A percentile compares a stretch with the other conserved stretches of the same genome.
phyloP scores from a whole-genome alignment of 2,797 vertebrate genomes.

The Cephalopachus bancanus region DNA sequence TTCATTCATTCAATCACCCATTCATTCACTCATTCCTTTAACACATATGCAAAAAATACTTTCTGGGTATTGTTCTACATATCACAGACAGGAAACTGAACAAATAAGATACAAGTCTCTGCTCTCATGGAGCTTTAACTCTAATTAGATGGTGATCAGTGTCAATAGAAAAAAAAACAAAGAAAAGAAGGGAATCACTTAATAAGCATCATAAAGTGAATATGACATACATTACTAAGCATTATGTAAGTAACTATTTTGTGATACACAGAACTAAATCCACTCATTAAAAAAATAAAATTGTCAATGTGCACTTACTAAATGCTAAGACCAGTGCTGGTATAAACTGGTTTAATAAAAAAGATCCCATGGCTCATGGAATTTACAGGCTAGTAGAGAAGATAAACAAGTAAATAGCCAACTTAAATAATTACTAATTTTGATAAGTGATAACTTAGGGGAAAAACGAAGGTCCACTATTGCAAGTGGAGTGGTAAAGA shows the following conservation, averaged over 20 bases:
- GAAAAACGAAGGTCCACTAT: neutral
- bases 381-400: neutral
- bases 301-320: neutral
- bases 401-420: neutral
- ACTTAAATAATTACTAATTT: neutral
- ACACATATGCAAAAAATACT: neutral
- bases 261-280: neutral
- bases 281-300: conserved; percentile 24
- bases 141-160: neutral
- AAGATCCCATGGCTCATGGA: neutral
- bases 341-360: neutral
- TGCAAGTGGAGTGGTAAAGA: neutral
- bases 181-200: neutral
- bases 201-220: neutral
- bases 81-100: neutral
- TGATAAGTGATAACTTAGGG: neutral
- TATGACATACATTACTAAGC: neutral
- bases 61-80: neutral
- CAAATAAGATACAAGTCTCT: neutral
- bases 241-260: neutral
- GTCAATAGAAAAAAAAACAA: neutral
- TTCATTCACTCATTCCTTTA: neutral
- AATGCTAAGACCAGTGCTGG: neutral
- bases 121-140: neutral
- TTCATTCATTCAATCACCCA: neutral